These are phyloP conservation scores for Laupala kohalensis DNA, from an alignment of 1,140 invertebrate species.

Conservation along the genomic window DNA sequence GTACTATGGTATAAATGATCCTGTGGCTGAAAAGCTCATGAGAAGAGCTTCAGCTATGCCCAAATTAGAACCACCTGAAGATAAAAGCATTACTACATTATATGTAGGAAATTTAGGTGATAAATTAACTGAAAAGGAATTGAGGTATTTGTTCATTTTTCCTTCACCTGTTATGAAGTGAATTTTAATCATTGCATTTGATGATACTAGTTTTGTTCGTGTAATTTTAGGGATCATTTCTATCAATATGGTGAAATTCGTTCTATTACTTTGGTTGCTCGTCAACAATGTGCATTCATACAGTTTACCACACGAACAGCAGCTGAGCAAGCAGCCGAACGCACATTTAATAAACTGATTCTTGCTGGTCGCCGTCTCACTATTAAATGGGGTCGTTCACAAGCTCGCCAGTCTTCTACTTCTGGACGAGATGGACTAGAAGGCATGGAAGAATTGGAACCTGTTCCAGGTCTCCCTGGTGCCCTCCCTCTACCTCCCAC, in stretches of 20 bases:
- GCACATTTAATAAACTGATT: constrained; percentile 91
- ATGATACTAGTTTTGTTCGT: not conserved
- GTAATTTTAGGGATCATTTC: constrained; percentile 61
- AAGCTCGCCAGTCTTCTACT: constrained; percentile 41
- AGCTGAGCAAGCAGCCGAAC: constrained; percentile 88
- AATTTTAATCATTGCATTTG: not conserved
- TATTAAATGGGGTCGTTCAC: constrained; percentile 94
- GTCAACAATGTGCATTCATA: constrained; percentile 96
- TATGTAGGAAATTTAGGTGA: constrained; percentile 92
- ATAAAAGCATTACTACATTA: constrained; percentile 89
- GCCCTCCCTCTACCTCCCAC: constrained; percentile 66
- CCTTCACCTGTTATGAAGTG: not conserved
- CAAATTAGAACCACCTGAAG: constrained; percentile 87
- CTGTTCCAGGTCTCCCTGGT: constrained; percentile 74
- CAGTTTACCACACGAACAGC: constrained; percentile 83
- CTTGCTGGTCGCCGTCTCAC: constrained; percentile 74
- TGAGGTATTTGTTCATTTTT: constrained; percentile 38
- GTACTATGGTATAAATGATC: constrained; percentile 98
- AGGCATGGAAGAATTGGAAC: constrained; percentile 45
- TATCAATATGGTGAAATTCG: constrained; percentile 99
- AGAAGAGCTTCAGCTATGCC: constrained; percentile 87
- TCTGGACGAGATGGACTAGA: constrained; percentile 23
- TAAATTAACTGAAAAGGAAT: constrained; percentile 75
- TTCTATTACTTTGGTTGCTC: constrained; percentile 75
- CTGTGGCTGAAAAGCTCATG: constrained; percentile 95